These are phyloP conservation scores for Lepus europaeus DNA, from an alignment of 2,113 vertebrate genomes.

Conservation along the genomic window DNA sequence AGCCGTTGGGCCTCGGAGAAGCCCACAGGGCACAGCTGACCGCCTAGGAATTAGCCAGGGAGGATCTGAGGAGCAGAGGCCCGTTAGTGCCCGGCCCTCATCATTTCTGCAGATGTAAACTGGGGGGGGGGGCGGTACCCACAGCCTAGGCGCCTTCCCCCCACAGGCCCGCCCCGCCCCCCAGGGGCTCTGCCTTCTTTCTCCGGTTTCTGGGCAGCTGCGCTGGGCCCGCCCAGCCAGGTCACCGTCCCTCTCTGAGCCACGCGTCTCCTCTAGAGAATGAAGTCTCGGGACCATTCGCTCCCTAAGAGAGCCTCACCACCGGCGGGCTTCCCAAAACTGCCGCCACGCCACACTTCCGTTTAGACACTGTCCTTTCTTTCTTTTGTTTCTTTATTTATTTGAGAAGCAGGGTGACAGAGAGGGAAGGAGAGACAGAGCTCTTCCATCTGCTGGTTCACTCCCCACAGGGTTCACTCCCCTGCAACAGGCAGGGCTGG, in stretches of 20 bases:
- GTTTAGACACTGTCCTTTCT: no score
- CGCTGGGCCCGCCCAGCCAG: background rate
- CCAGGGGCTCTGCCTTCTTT: background rate
- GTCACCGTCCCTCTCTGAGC: constrained; percentile 35
- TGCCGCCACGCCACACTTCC: no score
- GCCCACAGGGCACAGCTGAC: constrained; percentile 39
- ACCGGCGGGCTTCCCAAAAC: background rate
- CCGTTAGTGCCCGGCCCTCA: constrained; percentile 78
- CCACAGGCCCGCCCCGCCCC: background rate
- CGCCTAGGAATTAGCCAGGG: constrained; percentile 77
- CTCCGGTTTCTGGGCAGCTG: background rate
- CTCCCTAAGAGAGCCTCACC: background rate
- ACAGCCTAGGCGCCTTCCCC: no score
- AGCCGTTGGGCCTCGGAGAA: constrained; percentile 41
- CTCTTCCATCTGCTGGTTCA: no score
- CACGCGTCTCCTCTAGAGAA: background rate
- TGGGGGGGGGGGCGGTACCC: background rate
- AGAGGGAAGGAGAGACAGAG: no score
- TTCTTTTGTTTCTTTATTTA: no score
- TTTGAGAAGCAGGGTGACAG: no score
- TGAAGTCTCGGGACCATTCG: background rate
- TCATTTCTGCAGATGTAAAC: constrained; percentile 70
- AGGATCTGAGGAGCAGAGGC: constrained; percentile 59
- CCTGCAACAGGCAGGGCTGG: no score
- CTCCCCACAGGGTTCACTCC: no score